Base-by-base conservation (phyloP, 2,113 vertebrate species). In the Tamias sibiricus region DNA sequence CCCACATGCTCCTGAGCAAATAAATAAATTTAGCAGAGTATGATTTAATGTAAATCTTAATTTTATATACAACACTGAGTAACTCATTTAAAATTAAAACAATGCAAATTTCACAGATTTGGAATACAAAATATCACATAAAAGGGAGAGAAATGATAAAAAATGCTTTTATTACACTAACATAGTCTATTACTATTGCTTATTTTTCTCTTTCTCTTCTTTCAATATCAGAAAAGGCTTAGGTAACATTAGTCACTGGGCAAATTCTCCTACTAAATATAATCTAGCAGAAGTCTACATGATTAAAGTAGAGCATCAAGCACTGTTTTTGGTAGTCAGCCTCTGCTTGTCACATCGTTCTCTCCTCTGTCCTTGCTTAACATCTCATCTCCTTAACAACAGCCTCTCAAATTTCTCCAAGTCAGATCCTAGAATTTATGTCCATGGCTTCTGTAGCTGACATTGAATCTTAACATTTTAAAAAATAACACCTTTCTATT, bases 61-160 rank as follows among this genome's bases (percentile, higher is more conserved):
- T 17, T 62, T 91, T 44, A 87, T 32, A 82, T n/a, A 87, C 19
- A 89, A 52, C 54, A 81, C 71, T 87, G 32, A 22, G 95, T 54
- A 59, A 89, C 81, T 90, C 64, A 82, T 40, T 28, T 69, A 68
- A 80, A 92, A 81, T 85, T 64, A 80, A 94, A 95, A 91, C 57
- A 87, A 64, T 9, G 19, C 24, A 52, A 75, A 72, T n/a, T 10
- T 44, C 80, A 91, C 62, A 89, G 24, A 19, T 76, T 72, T 64
- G 10, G 44, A 79, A 79, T 16, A 90, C 4, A 95, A 90, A 94
- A 74, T 72, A 83, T 35, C 66, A 62, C 30, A 49, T 44, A 74
- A 66, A 94, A 92, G 94, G 54, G 1, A 44, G 5, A 32, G 19
- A 83, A 92, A 82, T 69, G 16, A 76, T 9, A 8, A 17, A 28